Conservation (phyloP, 1,140 invertebrate genomes). For the Drosophila albomicans region DNA sequence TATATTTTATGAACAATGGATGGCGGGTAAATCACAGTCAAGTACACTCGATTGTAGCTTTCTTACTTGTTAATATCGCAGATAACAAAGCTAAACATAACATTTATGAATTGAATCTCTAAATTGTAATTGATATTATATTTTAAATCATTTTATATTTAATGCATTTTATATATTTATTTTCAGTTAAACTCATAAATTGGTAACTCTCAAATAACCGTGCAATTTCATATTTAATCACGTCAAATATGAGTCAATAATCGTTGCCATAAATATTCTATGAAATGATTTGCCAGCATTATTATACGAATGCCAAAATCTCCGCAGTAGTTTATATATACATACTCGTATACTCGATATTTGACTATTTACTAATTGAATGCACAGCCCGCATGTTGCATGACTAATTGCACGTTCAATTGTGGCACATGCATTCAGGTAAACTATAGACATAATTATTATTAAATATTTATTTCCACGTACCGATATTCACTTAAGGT, state of each 20-base stretch:
- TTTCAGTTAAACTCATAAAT: no score
- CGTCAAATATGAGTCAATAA: not conserved
- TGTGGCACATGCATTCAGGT: slow-evolving; percentile 22
- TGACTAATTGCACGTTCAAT: slow-evolving; percentile 26
- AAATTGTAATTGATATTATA: no score
- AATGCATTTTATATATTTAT: no score
- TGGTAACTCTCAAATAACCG: no score
- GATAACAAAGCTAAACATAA: no score
- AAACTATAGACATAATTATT: slow-evolving; percentile 21
- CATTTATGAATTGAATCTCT: no score
- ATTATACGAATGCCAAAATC: slow-evolving; percentile 17
- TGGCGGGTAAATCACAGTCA: no score
- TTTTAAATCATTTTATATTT: no score
- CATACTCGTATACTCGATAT: slow-evolving; percentile 9
- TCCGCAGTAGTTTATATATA: slow-evolving; percentile 1
- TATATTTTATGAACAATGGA: no score
- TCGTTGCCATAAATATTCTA: not conserved
- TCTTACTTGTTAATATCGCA: no score
- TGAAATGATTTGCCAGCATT: slow-evolving; percentile 17
- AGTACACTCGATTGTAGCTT: no score
- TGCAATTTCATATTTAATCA: not conserved
- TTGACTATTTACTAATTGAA: slow-evolving; percentile 13
- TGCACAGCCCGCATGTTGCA: slow-evolving; percentile 29
- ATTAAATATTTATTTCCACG: slow-evolving; percentile 30
- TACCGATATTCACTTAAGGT: not conserved